phyloP scores from a whole-genome alignment of 2,113 vertebrate species.

The Solenodon paradoxus region DNA sequence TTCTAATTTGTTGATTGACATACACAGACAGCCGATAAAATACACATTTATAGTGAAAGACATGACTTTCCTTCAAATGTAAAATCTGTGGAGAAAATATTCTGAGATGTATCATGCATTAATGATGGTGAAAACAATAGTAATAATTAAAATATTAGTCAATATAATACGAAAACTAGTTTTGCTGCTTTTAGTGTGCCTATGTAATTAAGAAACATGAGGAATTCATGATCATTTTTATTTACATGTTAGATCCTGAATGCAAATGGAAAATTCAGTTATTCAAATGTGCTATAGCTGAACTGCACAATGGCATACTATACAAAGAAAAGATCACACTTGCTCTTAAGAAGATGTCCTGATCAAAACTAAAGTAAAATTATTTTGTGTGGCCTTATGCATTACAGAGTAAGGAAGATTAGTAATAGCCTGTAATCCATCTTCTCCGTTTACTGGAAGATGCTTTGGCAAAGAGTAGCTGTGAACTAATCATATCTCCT shows the following conservation, averaged over 20 bases:
- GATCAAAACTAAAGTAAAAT: not conserved
- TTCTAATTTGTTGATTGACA: not conserved
- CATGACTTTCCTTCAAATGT: not conserved
- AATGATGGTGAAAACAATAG: not conserved
- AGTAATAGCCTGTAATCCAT: not conserved
- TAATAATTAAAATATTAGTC: not conserved
- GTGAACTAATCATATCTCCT: not conserved
- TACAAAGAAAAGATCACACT: not conserved
- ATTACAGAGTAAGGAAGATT: not conserved
- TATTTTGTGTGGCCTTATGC: not conserved
- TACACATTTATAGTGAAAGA: not conserved
- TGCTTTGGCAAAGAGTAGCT: not conserved
- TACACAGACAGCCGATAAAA: not conserved
- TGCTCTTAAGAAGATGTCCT: not conserved
- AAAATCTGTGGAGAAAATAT: not conserved
- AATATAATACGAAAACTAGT: not conserved
- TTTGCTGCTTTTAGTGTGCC: not conserved
- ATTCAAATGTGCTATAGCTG: not conserved
- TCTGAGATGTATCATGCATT: not conserved
- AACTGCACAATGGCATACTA: not conserved
- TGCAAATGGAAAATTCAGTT: not conserved
- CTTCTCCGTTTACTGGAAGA: not conserved
- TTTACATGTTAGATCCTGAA: not conserved
- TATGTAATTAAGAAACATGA: not conserved
- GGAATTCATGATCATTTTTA: not conserved